phyloP scores from a whole-genome alignment of 2,113 vertebrate species.

The Haplochromis vanheusdeni region DNA sequence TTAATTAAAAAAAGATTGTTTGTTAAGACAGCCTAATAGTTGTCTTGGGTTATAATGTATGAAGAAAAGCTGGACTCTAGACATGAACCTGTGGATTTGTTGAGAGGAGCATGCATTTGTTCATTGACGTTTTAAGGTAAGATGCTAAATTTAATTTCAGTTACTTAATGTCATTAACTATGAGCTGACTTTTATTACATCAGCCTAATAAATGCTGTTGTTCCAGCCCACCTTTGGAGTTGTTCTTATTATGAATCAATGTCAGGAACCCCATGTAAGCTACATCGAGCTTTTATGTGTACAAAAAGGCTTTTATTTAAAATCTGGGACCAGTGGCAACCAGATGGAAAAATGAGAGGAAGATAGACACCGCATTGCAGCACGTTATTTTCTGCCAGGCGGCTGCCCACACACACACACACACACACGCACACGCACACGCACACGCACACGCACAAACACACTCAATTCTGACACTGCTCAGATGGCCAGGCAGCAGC shows the following conservation, averaged over 20 bases:
- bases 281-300: not conserved
- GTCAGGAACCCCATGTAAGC: not conserved
- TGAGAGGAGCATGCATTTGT: not conserved
- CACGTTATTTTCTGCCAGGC: conserved; percentile 31
- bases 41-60: not conserved
- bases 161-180: not conserved
- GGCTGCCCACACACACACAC: conserved; percentile 21
- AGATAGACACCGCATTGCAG: conserved; percentile 57
- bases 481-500: not conserved
- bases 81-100: not conserved
- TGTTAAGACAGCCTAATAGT: conserved; percentile 28
- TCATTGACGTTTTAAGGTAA: not conserved
- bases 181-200: not conserved
- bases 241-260: conserved; percentile 3
- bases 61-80: not conserved
- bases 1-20: not conserved
- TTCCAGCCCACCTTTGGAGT: not conserved
- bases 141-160: not conserved
- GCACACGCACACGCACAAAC: not conserved
- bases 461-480: not conserved
- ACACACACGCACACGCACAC: not conserved
- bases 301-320: not conserved
- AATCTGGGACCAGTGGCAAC: conserved; percentile 17
- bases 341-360: conserved; percentile 35
- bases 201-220: not conserved